A percentile compares a stretch with the other conserved stretches of the same genome.
These are phyloP conservation scores for Perca flavescens DNA, from an alignment of 2,113 vertebrate genomes.

Conservation along the genomic window DNA sequence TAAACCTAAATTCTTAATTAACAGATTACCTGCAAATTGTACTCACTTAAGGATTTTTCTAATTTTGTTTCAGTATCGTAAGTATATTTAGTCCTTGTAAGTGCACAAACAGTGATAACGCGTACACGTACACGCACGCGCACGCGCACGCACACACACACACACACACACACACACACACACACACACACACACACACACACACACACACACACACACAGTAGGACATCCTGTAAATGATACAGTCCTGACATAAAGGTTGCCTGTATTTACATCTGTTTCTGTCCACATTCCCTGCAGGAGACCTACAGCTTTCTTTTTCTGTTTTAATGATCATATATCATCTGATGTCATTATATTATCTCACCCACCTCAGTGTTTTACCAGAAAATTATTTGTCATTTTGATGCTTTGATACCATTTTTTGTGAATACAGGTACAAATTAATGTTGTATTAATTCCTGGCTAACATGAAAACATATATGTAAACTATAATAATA, in stretches of 20 bases:
- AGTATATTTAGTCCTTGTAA: neutral
- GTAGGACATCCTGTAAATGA: constrained; percentile 68
- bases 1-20: neutral
- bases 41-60: too few relatives aligned
- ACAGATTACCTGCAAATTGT: neutral
- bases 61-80: neutral
- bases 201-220: constrained; percentile 52
- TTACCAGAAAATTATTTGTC: neutral
- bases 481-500: neutral
- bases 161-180: constrained; percentile 49
- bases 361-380: constrained; percentile 14
- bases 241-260: constrained; percentile 62
- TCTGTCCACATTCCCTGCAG: constrained; percentile 41
- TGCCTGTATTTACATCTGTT: constrained; percentile 56
- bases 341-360: constrained; percentile 34
- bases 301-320: constrained; percentile 27
- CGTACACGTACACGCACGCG: neutral
- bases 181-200: neutral
- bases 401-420: neutral
- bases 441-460: neutral
- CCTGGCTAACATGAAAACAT: neutral
- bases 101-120: neutral
- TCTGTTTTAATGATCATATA: constrained; percentile 42
- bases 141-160: constrained; percentile 24
- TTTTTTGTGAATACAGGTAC: neutral